Percentiles rank a stretch among this genome's conserved stretches.
Evolutionary conservation across 2,797 vertebrate species (phyloP).

Genomic region (Pangasius sanitwongsei): DNA sequence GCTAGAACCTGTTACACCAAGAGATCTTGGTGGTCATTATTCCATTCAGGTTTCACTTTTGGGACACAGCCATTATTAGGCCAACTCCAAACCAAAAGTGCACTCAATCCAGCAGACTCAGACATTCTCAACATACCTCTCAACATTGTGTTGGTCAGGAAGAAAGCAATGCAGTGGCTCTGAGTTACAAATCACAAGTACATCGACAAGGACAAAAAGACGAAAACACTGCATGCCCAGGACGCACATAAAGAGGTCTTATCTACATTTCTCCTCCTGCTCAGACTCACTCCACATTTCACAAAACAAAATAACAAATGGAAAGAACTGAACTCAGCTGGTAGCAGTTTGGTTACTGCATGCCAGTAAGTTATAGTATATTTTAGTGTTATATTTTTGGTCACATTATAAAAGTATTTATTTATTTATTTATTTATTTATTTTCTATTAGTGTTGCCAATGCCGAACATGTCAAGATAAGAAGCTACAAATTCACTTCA

Average conservation of each 20-base stretch:
- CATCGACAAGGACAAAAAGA: conserved; percentile 36
- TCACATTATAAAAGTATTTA: conserved; percentile 14
- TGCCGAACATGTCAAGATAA: background rate
- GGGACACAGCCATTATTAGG: background rate
- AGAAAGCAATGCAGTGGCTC: background rate
- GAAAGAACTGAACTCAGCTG: background rate
- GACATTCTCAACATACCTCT: background rate
- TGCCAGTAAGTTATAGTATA: background rate
- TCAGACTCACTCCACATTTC: background rate
- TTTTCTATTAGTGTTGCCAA: conserved; percentile 6
- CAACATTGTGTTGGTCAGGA: conserved; percentile 42
- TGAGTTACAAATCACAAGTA: background rate
- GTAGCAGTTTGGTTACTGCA: background rate
- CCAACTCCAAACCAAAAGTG: conserved; percentile 19
- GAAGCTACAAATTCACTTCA: background rate
- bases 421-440: conserved; percentile 28
- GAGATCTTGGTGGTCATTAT: background rate
- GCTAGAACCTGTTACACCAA: background rate
- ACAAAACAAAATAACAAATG: background rate
- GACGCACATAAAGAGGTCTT: background rate
- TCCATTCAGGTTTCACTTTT: background rate
- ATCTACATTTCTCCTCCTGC: background rate
- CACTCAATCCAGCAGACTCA: background rate
- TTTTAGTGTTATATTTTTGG: conserved; percentile 21
- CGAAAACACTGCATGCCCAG: conserved; percentile 29